phyloP scores from a whole-genome alignment of 2,113 vertebrate species.

The Hippopotamus amphibius region DNA sequence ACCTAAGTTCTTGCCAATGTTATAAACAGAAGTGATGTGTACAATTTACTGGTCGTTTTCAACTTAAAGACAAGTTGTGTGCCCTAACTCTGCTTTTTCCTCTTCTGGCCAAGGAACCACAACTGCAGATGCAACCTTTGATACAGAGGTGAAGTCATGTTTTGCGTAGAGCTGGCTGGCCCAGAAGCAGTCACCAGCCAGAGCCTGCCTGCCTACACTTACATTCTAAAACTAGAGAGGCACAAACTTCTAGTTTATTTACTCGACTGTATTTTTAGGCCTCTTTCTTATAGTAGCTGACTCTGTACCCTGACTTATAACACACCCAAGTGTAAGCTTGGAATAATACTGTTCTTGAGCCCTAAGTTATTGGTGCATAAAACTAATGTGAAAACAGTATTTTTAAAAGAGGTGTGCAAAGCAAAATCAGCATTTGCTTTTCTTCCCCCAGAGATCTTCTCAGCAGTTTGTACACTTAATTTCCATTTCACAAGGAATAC shows the following conservation, averaged over 20 bases:
- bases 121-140: not conserved
- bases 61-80: not conserved
- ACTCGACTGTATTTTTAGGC: not conserved
- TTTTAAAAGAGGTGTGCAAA: not conserved
- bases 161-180: not conserved
- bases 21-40: not conserved
- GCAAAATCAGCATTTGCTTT: not conserved
- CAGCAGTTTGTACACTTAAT: not conserved
- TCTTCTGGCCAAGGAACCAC: not conserved
- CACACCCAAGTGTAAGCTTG: not conserved
- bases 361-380: not conserved
- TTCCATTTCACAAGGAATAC: not conserved
- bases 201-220: not conserved
- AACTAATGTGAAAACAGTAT: not conserved
- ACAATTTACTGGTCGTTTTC: not conserved
- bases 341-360: not conserved
- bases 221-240: not conserved
- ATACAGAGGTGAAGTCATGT: not conserved
- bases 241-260: not conserved
- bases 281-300: not conserved
- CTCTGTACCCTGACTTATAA: not conserved
- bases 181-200: not conserved
- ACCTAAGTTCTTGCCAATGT: not conserved
- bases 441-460: not conserved
- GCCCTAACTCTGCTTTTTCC: not conserved